These are phyloP conservation scores for Chrysemys picta DNA, from an alignment of 2,113 vertebrate genomes.

Conservation along the genomic window DNA sequence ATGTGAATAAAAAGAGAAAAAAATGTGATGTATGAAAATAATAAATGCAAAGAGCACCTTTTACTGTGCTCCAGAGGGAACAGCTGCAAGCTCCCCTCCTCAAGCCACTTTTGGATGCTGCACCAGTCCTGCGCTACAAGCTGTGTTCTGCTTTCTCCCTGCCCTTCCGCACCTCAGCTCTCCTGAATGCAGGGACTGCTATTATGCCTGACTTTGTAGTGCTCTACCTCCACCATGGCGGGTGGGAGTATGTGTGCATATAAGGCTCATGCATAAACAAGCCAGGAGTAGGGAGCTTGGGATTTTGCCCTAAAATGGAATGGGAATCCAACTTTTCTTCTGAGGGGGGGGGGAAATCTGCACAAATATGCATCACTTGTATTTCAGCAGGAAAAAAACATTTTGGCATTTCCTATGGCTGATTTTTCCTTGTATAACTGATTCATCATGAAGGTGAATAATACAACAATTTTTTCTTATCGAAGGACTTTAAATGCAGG, in stretches of 20 bases:
- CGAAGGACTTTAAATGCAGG: neutral
- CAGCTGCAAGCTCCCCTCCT: too few relatives aligned
- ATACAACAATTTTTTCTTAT: neutral
- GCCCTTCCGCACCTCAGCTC: neutral
- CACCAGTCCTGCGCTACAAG: neutral
- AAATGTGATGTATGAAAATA: neutral
- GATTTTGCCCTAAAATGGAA: accelerated
- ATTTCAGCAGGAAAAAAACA: neutral
- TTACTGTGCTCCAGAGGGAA: neutral
- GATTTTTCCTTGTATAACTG: neutral
- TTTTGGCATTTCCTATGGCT: neutral
- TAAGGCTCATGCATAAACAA: accelerated
- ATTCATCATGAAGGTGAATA: neutral
- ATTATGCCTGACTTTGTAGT: neutral
- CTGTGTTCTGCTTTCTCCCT: neutral
- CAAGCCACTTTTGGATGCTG: too few relatives aligned
- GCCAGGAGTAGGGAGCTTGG: accelerated
- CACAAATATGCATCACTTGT: neutral
- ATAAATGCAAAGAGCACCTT: neutral
- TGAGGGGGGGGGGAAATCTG: accelerated
- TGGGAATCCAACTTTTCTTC: neutral
- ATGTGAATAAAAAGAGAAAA: neutral
- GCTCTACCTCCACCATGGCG: accelerated
- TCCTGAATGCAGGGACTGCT: neutral
- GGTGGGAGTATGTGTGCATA: too few relatives aligned